A percentile compares a stretch with the other conserved stretches of the same genome.
Conservation (phyloP, 2,113 vertebrate species). For the Carettochelys insculpta region DNA sequence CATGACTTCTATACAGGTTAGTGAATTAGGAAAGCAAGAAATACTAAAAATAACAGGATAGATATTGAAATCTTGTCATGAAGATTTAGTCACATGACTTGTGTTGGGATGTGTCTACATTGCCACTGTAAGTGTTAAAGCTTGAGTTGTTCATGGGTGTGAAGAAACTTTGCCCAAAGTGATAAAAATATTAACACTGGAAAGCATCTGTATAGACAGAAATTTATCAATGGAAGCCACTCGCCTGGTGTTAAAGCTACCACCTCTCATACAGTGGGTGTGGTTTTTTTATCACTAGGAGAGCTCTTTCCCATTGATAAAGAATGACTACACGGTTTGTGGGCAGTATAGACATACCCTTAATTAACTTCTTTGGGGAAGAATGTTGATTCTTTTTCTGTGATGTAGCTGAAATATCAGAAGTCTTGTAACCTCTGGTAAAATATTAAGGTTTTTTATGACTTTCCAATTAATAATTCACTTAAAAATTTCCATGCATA, state of each 20-base stretch:
- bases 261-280: too few relatives aligned
- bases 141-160: too few relatives aligned
- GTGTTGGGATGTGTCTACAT: background rate
- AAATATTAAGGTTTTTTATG: background rate
- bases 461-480: background rate
- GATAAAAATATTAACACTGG: too few relatives aligned
- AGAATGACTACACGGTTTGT: too few relatives aligned
- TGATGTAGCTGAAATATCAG: background rate
- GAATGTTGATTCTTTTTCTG: background rate
- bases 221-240: too few relatives aligned
- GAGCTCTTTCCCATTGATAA: too few relatives aligned
- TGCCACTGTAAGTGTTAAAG: too few relatives aligned
- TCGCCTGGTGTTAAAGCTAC: too few relatives aligned
- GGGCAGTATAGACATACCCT: too few relatives aligned
- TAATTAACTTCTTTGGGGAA: background rate
- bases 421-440: background rate
- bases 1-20: slow-evolving; percentile 93
- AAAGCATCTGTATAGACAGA: too few relatives aligned
- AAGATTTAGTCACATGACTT: background rate
- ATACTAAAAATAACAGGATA: background rate
- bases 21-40: slow-evolving; percentile 16
- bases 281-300: too few relatives aligned
- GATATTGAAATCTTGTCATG: background rate
- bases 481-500: background rate
- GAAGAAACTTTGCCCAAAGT: too few relatives aligned